A percentile compares a stretch with the other conserved stretches of the same genome.
phyloP scores from a whole-genome alignment of 2,797 vertebrate species.

The Phataginus tetradactyla region DNA sequence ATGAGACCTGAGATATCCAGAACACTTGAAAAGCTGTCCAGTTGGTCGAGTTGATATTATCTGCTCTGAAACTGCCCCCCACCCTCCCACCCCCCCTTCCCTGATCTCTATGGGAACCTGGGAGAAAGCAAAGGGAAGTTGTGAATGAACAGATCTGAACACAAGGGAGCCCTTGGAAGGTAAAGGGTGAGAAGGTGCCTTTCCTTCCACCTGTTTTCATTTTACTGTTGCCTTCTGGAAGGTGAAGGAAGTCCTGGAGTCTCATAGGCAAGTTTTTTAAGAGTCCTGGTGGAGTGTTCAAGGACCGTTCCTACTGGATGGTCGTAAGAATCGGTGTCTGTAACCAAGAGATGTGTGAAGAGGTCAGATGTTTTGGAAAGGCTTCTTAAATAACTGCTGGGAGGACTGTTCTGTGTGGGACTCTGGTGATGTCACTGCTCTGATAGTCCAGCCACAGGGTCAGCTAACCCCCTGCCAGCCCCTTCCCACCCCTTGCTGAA shows the following conservation, averaged over 20 bases:
- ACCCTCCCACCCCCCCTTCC: too few species aligned
- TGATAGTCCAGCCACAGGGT: background rate
- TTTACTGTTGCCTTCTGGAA: background rate
- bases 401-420: background rate
- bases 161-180: background rate
- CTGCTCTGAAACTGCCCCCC: background rate
- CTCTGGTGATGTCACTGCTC: background rate
- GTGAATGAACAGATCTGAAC: background rate
- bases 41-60: rapidly evolving
- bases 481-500: background rate
- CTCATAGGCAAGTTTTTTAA: background rate
- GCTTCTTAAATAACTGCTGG: background rate
- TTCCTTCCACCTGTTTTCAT: background rate
- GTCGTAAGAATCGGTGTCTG: background rate
- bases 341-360: background rate
- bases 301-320: background rate
- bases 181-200: background rate
- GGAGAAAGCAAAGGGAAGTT: background rate
- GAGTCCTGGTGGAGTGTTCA: background rate
- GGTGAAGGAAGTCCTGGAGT: background rate
- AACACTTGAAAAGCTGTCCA: background rate
- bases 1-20: background rate
- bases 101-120: background rate
- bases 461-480: background rate
- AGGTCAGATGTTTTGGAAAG: background rate